Evolutionary conservation across 2,888 invertebrate species (phyloP), one percentile per base, ranked within the genome.

Genomic region (Lamellibrachia satsuma): DNA sequence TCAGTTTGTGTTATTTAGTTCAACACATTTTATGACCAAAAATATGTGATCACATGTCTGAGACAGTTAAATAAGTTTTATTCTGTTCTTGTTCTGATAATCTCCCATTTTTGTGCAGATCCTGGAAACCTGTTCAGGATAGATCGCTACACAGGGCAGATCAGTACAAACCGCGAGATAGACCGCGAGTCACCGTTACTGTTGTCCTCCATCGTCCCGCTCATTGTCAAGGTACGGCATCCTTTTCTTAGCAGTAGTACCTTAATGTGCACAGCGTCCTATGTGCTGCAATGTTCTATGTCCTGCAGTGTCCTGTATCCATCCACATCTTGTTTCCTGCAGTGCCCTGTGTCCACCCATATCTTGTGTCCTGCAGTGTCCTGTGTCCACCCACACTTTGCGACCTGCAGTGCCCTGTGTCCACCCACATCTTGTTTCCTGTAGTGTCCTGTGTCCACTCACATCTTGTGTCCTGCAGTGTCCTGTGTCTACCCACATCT

Each of bases 41-140:
- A 57, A 39, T 39, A 39, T 39, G 39, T 39, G 39, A 39, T 39
- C 39, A 39, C 39, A 0, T 22, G 22, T 75, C n/a, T 75, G 75
- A 6, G 75, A 75, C 75, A 75, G 39, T 39, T 39, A 39, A 75
- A 4, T 75, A 75, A 22, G n/a, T n/a, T 22, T 75, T 75, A 22
- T 22, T 75, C 55, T 22, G 75, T 22, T 75, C 1, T 22, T 75
- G 75, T 75, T 75, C 75, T 75, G 22, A 75, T 75, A n/a, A 75
- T 75, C 75, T 75, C 6, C 75, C 22, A n/a, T 39, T 39, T 39
- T 39, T 75, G 22, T 22, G 22, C 75, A 75, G 75, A 75, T 75
- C 75, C 75, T 75, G 75, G 75, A 22, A n/a, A 75, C n/a, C 75
- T 75, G 22, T 75, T 75, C 75, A 75, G 75, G 75, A 75, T 75